A percentile compares a stretch with the other conserved stretches of the same genome.
Evolutionary conservation across 2,888 invertebrate genomes (phyloP).

Genomic region (Drosophila demipolita): DNA sequence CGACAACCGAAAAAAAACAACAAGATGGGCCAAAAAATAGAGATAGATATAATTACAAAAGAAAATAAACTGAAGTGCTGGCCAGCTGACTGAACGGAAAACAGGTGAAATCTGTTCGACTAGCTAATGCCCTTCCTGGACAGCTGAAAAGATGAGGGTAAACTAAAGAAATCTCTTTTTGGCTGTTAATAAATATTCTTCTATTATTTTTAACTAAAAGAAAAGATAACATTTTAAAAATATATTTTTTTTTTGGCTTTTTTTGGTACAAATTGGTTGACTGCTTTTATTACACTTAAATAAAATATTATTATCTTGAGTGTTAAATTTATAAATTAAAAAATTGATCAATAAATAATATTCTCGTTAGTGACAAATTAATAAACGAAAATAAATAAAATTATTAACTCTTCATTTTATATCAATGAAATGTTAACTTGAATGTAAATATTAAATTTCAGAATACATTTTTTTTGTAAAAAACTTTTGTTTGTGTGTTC

Average conservation of each 20-base stretch:
- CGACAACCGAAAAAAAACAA: conserved; percentile 39
- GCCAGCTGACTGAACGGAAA: conserved; percentile 22
- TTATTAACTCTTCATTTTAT: background rate
- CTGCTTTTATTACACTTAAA: too few relatives aligned
- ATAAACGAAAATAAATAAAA: background rate
- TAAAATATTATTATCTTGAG: too few relatives aligned
- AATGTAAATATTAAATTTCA: background rate
- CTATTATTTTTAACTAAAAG: too few relatives aligned
- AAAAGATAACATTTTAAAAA: too few relatives aligned
- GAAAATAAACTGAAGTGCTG: conserved; percentile 50
- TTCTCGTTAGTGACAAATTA: background rate
- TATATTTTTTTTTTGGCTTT: too few relatives aligned
- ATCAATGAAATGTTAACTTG: background rate
- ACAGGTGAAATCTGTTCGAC: background rate
- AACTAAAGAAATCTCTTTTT: background rate
- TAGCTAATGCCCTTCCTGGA: conserved; percentile 3
- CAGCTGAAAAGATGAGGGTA: background rate
- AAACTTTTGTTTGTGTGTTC: background rate
- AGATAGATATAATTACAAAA: conserved; percentile 49
- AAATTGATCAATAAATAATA: background rate
- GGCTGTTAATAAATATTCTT: too few relatives aligned
- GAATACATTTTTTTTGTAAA: background rate
- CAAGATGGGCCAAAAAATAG: conserved; percentile 32
- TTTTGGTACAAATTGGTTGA: too few relatives aligned
- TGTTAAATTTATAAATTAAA: too few relatives aligned